Evolutionary conservation across 2,113 vertebrate species (phyloP).

Genomic region (Candoia aspera): DNA sequence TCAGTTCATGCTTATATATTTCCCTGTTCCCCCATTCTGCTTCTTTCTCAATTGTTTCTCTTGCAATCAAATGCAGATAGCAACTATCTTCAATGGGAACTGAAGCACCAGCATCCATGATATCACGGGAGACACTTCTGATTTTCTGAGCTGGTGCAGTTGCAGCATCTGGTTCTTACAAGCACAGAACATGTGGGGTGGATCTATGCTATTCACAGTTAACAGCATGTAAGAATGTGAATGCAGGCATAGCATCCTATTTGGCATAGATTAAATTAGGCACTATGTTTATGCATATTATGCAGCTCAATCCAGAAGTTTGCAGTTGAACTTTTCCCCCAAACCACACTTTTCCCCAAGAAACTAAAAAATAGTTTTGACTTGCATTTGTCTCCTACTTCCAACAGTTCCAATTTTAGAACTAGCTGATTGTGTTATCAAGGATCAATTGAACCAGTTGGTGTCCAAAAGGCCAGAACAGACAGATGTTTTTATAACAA

Average conservation of each 20-base stretch:
- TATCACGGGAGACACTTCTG: not conserved
- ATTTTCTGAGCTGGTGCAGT: not conserved
- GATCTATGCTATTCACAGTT: not conserved
- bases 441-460: not conserved
- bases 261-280: not conserved
- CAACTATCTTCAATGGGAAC: not conserved
- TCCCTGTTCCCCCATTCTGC: not conserved
- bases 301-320: not conserved
- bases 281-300: not conserved
- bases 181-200: not conserved
- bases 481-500: conserved; percentile 14
- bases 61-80: not conserved
- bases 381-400: not conserved
- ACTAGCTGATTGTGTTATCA: not conserved
- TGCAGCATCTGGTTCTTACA: not conserved
- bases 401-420: not conserved
- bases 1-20: not conserved
- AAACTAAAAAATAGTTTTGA: not conserved
- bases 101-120: not conserved
- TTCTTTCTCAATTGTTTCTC: not conserved
- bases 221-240: not conserved
- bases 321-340: not conserved
- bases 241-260: too few relatives aligned
- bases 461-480: not conserved
- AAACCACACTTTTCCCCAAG: not conserved